phyloP scores from a whole-genome alignment of 2,113 vertebrate species.

The Hypocryptadius cinnamomeus region DNA sequence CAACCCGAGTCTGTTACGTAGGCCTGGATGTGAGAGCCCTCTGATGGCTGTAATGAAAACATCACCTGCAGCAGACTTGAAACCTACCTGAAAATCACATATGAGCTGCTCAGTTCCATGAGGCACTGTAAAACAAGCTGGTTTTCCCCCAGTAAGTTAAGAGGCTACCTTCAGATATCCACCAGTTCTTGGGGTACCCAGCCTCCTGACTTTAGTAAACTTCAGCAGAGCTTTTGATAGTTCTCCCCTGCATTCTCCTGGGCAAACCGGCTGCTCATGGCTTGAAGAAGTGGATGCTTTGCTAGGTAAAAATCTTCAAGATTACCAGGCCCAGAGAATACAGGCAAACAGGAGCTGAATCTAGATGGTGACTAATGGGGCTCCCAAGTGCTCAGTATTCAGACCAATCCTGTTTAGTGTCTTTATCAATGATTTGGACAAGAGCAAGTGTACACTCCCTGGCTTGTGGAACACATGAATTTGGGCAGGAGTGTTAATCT shows the following conservation, averaged over 20 bases:
- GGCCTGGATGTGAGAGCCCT: background rate
- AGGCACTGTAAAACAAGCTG: too few species aligned
- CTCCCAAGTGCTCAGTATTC: background rate
- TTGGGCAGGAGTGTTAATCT: background rate
- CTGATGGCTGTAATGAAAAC: background rate
- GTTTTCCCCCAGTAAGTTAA: background rate
- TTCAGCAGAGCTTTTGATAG: background rate
- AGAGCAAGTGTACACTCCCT: background rate
- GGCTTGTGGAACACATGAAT: background rate
- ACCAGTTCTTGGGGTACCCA: background rate
- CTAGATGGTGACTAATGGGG: too few species aligned
- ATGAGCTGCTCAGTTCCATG: background rate
- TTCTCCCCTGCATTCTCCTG: background rate
- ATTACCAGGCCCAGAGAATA: background rate
- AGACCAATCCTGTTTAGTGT: background rate
- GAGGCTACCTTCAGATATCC: background rate
- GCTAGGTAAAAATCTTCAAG: background rate
- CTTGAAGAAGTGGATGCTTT: background rate
- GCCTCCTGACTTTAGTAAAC: background rate
- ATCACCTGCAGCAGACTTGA: background rate
- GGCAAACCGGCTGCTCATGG: background rate
- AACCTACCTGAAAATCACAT: background rate
- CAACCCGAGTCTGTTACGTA: rapidly evolving
- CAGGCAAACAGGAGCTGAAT: background rate
- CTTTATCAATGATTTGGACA: background rate